Evolutionary conservation across 2,888 invertebrate genomes (phyloP).

Genomic region (Eristalis intricaria): DNA sequence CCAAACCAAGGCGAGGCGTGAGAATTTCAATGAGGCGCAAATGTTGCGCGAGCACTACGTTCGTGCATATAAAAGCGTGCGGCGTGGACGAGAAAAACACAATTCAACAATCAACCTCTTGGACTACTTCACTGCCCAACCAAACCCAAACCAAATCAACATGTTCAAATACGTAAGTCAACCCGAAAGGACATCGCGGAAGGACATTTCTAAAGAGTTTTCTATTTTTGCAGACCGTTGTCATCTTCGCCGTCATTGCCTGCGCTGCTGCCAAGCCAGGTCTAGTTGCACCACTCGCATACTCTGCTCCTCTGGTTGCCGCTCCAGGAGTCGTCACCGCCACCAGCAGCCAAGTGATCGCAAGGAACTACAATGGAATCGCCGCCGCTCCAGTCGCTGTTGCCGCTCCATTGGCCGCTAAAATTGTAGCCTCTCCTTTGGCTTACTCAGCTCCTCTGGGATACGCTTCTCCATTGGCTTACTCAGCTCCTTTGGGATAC

Average conservation of each 20-base stretch:
- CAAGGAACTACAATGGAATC: constrained; percentile 77
- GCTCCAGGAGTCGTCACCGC: constrained; percentile 75
- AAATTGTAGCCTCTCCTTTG: constrained; percentile 27
- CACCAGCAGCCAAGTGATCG: constrained; percentile 77
- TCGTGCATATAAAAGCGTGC: constrained; percentile 8
- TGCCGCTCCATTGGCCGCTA: constrained; percentile 35
- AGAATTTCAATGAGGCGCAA: not conserved
- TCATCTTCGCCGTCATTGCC: constrained; percentile 59
- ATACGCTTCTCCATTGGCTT: not conserved
- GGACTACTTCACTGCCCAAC: not conserved
- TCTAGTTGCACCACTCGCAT: constrained; percentile 73
- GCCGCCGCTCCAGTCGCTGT: constrained; percentile 79
- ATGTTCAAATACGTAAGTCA: constrained; percentile 49
- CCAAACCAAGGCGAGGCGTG: not conserved
- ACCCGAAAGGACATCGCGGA: not conserved
- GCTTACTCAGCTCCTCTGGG: not conserved
- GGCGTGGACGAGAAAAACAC: not conserved
- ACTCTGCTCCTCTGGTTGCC: constrained; percentile 52
- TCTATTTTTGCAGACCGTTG: constrained; percentile 25
- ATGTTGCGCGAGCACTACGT: not conserved
- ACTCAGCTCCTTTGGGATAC: not conserved
- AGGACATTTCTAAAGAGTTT: not conserved
- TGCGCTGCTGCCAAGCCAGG: constrained; percentile 65
- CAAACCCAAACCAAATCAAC: not conserved
- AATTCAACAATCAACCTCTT: not conserved